Conservation (phyloP, 2,888 invertebrate genomes). For the Leptopilina drosophilae region DNA sequence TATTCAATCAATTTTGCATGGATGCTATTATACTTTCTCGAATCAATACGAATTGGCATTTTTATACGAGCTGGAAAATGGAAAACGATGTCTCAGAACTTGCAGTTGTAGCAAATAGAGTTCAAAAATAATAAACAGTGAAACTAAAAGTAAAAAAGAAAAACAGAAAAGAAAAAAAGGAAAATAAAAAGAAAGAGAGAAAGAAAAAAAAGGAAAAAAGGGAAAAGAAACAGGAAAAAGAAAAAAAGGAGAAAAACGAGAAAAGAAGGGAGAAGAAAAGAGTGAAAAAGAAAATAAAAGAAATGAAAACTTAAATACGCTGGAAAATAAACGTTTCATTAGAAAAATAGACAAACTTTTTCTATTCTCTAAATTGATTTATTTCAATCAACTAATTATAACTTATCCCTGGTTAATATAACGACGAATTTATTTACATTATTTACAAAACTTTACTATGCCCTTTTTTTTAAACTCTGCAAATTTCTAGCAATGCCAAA, state of each 20-base stretch:
- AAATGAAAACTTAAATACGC: not conserved
- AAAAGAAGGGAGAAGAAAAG: no score
- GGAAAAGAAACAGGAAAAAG: no score
- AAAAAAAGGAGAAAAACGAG: no score
- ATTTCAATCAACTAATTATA: slow-evolving; percentile 70
- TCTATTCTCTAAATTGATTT: slow-evolving; percentile 58
- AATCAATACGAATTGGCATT: slow-evolving; percentile 78
- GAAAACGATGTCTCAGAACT: slow-evolving; percentile 45
- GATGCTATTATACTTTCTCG: slow-evolving; percentile 75
- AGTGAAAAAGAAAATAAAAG: slow-evolving; percentile 39
- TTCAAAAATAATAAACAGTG: slow-evolving; percentile 40
- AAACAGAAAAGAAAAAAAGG: no score
- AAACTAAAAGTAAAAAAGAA: no score
- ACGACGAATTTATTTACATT: slow-evolving; percentile 74
- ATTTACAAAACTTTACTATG: slow-evolving; percentile 70
- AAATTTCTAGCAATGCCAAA: slow-evolving; percentile 62
- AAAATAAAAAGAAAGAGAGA: no score
- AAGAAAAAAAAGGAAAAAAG: no score
- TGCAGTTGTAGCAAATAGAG: slow-evolving; percentile 54
- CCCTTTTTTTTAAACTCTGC: slow-evolving; percentile 60
- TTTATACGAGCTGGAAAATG: slow-evolving; percentile 68
- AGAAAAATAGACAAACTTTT: slow-evolving; percentile 46
- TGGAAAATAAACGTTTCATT: slow-evolving; percentile 34
- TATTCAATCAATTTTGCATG: slow-evolving; percentile 72
- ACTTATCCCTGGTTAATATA: slow-evolving; percentile 60